Conservation (phyloP, 2,797 vertebrate species). For the Ceryle rudis region DNA sequence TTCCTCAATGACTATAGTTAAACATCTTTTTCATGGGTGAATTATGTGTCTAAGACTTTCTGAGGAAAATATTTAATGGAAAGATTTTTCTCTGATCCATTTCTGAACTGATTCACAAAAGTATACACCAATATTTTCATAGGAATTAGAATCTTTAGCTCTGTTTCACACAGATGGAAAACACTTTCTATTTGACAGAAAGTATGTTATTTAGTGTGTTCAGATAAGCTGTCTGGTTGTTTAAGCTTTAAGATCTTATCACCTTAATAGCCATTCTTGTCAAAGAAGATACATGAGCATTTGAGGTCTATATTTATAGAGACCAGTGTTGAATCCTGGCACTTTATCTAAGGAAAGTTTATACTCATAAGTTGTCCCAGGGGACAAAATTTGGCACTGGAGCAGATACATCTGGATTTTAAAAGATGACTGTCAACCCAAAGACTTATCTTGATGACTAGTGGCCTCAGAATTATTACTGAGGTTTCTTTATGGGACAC, state of each 20-base stretch:
- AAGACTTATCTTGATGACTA: background rate
- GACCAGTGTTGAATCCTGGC: background rate
- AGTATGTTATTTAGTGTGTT: conserved; percentile 23
- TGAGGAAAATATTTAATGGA: background rate
- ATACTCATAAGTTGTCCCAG: background rate
- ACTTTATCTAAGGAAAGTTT: background rate
- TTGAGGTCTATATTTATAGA: background rate
- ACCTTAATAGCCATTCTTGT: conserved; percentile 12
- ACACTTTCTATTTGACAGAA: conserved; percentile 26
- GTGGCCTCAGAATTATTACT: background rate
- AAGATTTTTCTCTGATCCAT: background rate
- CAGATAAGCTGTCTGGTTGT: conserved; percentile 42
- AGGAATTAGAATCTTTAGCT: background rate
- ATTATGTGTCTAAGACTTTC: background rate
- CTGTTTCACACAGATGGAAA: background rate
- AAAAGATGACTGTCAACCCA: background rate
- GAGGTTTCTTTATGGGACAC: background rate
- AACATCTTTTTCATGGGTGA: background rate
- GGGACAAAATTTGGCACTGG: background rate
- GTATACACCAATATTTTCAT: background rate
- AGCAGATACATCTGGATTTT: background rate
- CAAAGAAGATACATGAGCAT: background rate
- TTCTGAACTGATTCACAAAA: background rate
- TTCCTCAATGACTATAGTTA: background rate
- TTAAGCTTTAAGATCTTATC: conserved; percentile 48